Percentiles rank a stretch among this genome's conserved stretches.
Evolutionary conservation across 1,140 invertebrate species (phyloP).

Genomic region (Diorhabda elongata): DNA sequence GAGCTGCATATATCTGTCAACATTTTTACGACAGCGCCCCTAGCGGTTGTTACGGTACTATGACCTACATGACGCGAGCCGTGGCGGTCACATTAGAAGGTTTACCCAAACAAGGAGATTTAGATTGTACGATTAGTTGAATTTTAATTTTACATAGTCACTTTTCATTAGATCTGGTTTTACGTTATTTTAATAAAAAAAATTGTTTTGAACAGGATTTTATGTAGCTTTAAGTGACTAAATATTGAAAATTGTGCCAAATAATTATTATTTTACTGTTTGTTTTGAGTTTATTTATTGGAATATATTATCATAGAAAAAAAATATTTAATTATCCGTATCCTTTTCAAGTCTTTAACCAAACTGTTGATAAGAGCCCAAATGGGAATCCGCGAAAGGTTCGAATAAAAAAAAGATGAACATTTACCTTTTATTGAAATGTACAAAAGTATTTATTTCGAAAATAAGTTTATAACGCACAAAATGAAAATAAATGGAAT

Average conservation of each 20-base stretch:
- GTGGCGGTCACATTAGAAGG: conserved; percentile 71
- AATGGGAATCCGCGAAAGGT: too few relatives aligned
- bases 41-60: conserved; percentile 93
- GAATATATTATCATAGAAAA: too few relatives aligned
- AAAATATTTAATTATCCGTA: too few relatives aligned
- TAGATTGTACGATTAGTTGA: conserved; percentile 76
- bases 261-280: too few relatives aligned
- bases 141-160: background rate
- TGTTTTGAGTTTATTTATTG: too few relatives aligned
- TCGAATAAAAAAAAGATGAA: background rate
- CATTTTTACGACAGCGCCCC: conserved; percentile 98
- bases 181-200: too few relatives aligned
- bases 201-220: too few relatives aligned
- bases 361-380: too few relatives aligned
- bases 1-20: conserved; percentile 91
- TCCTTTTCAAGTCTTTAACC: too few relatives aligned
- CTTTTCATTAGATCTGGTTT: too few relatives aligned
- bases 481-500: background rate
- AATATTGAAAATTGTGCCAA: too few relatives aligned
- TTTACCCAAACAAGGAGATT: conserved; percentile 68
- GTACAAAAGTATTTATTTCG: conserved; percentile 2
- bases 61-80: conserved; percentile 93
- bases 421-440: conserved; percentile 1
- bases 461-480: conserved; percentile 2
- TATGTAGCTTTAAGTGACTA: too few relatives aligned